Evolutionary conservation across 2,797 vertebrate genomes (phyloP).

Genomic region (Fundulus diaphanus): DNA sequence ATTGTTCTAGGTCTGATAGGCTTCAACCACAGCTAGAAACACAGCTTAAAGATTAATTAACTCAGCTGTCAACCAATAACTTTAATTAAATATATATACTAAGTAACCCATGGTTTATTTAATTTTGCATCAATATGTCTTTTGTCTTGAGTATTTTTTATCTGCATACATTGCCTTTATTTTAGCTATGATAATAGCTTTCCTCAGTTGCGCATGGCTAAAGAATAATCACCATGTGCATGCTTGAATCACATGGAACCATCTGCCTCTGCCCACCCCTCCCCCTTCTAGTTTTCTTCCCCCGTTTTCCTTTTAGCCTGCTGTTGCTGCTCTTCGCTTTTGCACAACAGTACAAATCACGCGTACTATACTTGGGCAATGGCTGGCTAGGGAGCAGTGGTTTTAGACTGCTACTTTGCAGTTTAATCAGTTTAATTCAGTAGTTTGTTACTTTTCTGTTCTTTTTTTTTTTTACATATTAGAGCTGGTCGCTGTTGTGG

Average conservation of each 20-base stretch:
- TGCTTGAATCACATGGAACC: conserved; percentile 56
- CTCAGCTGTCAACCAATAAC: conserved; percentile 7
- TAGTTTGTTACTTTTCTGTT: neutral
- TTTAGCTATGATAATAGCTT: conserved; percentile 30
- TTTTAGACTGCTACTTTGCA: conserved; percentile 15
- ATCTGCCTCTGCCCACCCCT: conserved; percentile 50
- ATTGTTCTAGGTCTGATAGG: neutral
- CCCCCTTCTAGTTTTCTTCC: conserved; percentile 62
- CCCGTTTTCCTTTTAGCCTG: conserved; percentile 64
- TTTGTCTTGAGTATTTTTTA: neutral
- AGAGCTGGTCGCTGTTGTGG: neutral
- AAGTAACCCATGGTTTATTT: neutral
- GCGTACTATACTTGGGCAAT: conserved; percentile 37
- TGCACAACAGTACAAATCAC: conserved; percentile 26
- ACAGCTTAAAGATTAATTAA: conserved; percentile 3
- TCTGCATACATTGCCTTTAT: conserved; percentile 3
- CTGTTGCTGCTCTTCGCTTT: conserved; percentile 44
- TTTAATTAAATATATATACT: neutral
- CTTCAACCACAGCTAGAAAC: conserved; percentile 11
- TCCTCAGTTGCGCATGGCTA: conserved; percentile 37
- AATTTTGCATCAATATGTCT: neutral
- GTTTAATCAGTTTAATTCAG: conserved; percentile 6
- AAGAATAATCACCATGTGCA: conserved; percentile 60
- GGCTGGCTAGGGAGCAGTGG: conserved; percentile 28
- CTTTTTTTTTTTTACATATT: conserved; percentile 6